phyloP scores from a whole-genome alignment of 2,797 vertebrate genomes.

The Rhinatrema bivittatum region DNA sequence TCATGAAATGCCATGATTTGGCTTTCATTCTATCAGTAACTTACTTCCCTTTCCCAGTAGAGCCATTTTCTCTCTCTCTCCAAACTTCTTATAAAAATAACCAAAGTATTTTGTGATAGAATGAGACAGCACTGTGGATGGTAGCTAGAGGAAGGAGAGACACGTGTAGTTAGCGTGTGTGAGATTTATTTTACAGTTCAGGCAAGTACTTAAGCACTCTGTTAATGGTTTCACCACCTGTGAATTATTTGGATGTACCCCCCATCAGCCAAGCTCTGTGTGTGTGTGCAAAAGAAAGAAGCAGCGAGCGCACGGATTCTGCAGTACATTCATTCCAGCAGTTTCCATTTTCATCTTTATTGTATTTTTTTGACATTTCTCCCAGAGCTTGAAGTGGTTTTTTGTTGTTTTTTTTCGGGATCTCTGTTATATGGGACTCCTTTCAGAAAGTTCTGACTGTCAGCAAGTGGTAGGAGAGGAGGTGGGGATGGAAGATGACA shows the following conservation, averaged over 20 bases:
- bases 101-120: constrained; percentile 9
- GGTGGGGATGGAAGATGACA: constrained; percentile 28
- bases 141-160: not conserved
- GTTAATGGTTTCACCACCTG: constrained; percentile 48
- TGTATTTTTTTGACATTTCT: constrained; percentile 33
- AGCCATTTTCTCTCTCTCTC: constrained; percentile 5
- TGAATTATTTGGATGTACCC: constrained; percentile 38
- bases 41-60: not conserved
- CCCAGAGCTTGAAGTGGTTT: constrained; percentile 30
- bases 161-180: constrained; percentile 3
- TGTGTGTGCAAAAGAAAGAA: constrained; percentile 37
- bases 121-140: not conserved
- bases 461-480: constrained; percentile 9
- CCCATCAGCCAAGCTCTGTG: constrained; percentile 25
- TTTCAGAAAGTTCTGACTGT: constrained; percentile 12
- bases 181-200: constrained; percentile 41
- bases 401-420: constrained; percentile 19
- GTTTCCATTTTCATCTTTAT: constrained; percentile 41
- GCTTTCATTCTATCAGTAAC: not conserved
- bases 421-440: constrained; percentile 17
- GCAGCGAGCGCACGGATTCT: constrained; percentile 27
- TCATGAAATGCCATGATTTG: not conserved
- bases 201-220: constrained; percentile 22
- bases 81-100: constrained; percentile 14
- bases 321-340: constrained; percentile 32